These are phyloP conservation scores for Diglossa brunneiventris DNA, from an alignment of 2,113 vertebrate species.

Conservation along the genomic window DNA sequence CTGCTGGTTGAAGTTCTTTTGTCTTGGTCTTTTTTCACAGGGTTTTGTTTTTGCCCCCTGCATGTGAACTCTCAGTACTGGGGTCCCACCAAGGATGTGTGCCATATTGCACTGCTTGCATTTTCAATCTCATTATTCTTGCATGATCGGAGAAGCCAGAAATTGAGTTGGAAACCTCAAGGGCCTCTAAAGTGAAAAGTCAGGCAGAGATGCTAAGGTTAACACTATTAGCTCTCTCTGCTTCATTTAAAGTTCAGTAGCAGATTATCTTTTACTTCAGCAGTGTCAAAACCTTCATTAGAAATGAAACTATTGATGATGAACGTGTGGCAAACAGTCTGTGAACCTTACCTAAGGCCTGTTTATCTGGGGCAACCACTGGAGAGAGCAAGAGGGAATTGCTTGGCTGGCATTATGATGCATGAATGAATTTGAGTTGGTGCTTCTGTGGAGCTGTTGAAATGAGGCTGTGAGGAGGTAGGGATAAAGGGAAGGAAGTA, in stretches of 20 bases:
- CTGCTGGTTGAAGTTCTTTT: neutral
- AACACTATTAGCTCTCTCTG: constrained; percentile 17
- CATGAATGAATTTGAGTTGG: neutral
- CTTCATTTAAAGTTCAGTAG: constrained; percentile 42
- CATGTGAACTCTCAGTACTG: neutral
- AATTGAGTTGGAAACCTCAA: constrained; percentile 42
- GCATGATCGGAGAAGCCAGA: neutral
- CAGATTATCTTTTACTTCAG: constrained; percentile 35
- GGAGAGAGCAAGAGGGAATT: neutral
- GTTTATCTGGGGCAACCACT: neutral
- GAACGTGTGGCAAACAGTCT: neutral
- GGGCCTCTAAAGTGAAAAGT: constrained; percentile 18
- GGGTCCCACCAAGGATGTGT: neutral
- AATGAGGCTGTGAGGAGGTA: neutral
- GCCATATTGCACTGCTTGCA: neutral
- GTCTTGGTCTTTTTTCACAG: neutral
- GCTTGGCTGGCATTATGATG: neutral
- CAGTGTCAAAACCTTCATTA: constrained; percentile 9
- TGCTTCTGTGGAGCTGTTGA: neutral
- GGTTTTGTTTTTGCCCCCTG: neutral
- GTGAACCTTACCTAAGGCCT: constrained; percentile 31
- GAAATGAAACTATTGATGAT: constrained; percentile 32
- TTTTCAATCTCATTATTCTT: constrained; percentile 19
- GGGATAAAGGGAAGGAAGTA: neutral
- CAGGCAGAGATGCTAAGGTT: constrained; percentile 23